Evolutionary conservation across 2,797 vertebrate genomes (phyloP).

Genomic region (Argya squamiceps): DNA sequence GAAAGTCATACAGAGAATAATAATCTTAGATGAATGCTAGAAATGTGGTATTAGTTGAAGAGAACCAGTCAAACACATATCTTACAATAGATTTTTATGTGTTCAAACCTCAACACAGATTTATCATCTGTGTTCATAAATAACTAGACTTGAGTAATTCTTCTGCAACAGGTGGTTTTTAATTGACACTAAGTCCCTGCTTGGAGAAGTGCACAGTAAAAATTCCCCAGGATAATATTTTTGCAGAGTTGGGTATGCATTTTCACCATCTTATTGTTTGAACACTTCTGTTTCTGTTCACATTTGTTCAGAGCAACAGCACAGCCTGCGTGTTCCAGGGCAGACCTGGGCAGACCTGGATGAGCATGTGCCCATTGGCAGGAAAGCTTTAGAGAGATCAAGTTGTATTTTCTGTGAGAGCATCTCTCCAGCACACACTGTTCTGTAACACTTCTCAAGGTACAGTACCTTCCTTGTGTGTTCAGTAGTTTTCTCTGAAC

Average conservation of each 20-base stretch:
- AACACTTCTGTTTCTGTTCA: accelerated
- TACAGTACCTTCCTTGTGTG: not conserved
- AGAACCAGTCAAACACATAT: not conserved
- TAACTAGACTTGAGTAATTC: not conserved
- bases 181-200: not conserved
- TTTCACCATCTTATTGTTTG: not conserved
- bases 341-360: not conserved
- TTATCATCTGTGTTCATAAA: not conserved
- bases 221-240: not conserved
- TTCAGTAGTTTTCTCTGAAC: not conserved
- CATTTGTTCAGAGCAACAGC: not conserved
- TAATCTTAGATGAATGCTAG: not conserved
- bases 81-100: not conserved
- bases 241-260: not conserved
- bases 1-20: not conserved
- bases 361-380: accelerated
- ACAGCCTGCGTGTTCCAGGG: not conserved
- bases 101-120: not conserved
- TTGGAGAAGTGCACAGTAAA: not conserved
- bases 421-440: not conserved
- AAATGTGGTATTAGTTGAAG: not conserved
- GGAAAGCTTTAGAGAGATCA: not conserved
- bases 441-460: not conserved
- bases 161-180: not conserved
- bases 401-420: not conserved